Evolutionary conservation across 2,888 invertebrate genomes (phyloP).

Genomic region (Tenthredo distinguenda): DNA sequence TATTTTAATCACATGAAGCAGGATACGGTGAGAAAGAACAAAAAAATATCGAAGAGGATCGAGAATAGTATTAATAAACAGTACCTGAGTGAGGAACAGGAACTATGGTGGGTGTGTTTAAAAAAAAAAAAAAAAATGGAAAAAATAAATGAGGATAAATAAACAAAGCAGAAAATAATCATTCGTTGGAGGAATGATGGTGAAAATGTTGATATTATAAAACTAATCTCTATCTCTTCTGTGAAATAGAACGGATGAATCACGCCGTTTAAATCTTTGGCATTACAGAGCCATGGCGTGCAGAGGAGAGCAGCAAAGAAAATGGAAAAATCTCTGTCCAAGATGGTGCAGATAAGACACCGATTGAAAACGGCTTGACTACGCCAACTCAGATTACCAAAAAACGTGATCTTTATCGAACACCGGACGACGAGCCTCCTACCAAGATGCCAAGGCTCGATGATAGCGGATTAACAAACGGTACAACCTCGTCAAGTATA

Average conservation of each 20-base stretch:
- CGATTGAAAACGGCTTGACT: neutral
- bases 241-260: conserved; percentile 61
- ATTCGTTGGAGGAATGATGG: conserved; percentile 8
- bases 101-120: neutral
- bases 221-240: conserved; percentile 31
- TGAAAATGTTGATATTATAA: neutral
- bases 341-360: conserved; percentile 54
- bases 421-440: conserved; percentile 57
- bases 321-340: conserved; percentile 66
- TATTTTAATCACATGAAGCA: neutral
- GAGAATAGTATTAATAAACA: neutral
- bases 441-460: conserved; percentile 65
- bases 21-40: neutral
- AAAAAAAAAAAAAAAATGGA: neutral
- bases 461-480: neutral
- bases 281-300: conserved; percentile 73
- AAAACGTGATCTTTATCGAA: conserved; percentile 24
- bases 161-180: neutral
- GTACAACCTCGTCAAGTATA: conserved; percentile 1
- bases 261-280: conserved; percentile 74
- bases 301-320: conserved; percentile 68
- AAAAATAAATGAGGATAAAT: neutral
- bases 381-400: conserved; percentile 1
- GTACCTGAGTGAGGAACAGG: neutral
- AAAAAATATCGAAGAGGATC: conserved; percentile 5